Conservation (phyloP, 2,888 invertebrate genomes). For the Nectonema munidae region DNA sequence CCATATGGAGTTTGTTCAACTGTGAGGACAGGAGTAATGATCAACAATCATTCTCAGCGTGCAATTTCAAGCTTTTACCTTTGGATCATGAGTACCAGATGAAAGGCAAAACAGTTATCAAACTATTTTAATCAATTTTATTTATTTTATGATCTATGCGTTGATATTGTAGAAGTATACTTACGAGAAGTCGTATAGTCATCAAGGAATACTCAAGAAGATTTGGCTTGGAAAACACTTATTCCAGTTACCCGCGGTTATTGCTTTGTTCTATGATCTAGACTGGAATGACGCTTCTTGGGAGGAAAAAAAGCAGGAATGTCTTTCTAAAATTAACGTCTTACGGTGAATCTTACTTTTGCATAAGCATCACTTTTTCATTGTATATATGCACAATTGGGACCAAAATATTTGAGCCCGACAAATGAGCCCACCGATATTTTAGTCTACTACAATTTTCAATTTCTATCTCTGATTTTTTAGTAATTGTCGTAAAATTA, state of each 20-base stretch:
- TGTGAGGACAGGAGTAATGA: constrained; percentile 45
- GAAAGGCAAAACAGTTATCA: constrained; percentile 24
- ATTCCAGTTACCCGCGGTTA: constrained; percentile 53
- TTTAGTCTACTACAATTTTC: no score
- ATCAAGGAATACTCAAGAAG: constrained; percentile 60
- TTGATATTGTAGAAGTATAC: constrained; percentile 31
- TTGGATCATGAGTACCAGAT: constrained; percentile 50
- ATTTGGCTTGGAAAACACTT: constrained; percentile 81
- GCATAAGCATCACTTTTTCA: no score
- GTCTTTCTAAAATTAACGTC: constrained; percentile 48
- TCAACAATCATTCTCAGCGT: constrained; percentile 45
- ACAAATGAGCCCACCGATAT: no score
- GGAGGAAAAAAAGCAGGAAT: constrained; percentile 74
- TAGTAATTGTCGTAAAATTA: no score
- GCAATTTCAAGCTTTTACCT: constrained; percentile 43
- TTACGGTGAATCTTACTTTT: constrained; percentile 23
- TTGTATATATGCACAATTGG: no score
- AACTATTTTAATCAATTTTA: constrained; percentile 11
- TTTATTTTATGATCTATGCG: constrained; percentile 27
- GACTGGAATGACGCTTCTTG: constrained; percentile 81
- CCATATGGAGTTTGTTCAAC: constrained; percentile 74
- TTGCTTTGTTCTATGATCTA: constrained; percentile 71
- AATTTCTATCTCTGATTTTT: no score
- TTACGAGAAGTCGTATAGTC: constrained; percentile 22
- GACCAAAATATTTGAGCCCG: no score